A percentile compares a stretch with the other conserved stretches of the same genome.
phyloP scores from a whole-genome alignment of 1,140 invertebrate species.

The Cecropterus lyciades region DNA sequence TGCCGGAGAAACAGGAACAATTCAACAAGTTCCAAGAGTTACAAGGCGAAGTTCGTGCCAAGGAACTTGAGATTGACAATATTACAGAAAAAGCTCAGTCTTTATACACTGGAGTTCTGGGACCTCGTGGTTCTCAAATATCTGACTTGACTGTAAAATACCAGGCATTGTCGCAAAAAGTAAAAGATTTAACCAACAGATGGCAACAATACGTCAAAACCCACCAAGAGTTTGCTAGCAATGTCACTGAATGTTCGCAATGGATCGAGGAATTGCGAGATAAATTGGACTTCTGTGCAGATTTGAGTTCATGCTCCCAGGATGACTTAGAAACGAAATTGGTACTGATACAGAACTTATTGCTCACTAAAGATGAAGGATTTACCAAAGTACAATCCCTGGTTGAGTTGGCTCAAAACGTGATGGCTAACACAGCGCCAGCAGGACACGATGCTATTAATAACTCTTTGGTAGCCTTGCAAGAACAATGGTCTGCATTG shows the following conservation, averaged over 20 bases:
- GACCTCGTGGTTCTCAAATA: conserved; percentile 89
- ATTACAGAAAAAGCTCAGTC: conserved; percentile 96
- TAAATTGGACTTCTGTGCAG: conserved; percentile 93
- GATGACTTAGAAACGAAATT: conserved; percentile 94
- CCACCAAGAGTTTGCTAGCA: conserved; percentile 94
- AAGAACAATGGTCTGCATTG: conserved; percentile 95
- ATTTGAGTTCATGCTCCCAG: conserved; percentile 91
- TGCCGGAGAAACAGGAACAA: conserved; percentile 93
- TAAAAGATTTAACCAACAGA: conserved; percentile 94
- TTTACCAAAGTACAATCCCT: conserved; percentile 94
- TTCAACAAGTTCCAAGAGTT: conserved; percentile 91
- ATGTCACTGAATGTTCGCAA: conserved; percentile 90
- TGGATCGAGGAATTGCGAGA: conserved; percentile 95
- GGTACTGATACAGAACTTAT: conserved; percentile 92
- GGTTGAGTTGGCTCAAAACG: conserved; percentile 94
- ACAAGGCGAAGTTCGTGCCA: conserved; percentile 95
- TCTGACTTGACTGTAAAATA: conserved; percentile 96
- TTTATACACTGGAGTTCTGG: conserved; percentile 88
- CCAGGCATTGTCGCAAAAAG: conserved; percentile 94
- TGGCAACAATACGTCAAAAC: conserved; percentile 97
- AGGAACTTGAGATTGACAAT: conserved; percentile 96
- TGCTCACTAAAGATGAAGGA: conserved; percentile 96
- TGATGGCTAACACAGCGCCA: conserved; percentile 96
- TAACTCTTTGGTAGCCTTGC: conserved; percentile 91
- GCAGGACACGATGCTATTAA: conserved; percentile 94